phyloP scores from a whole-genome alignment of 2,888 invertebrate genomes.

The Micoletzkya japonica region DNA sequence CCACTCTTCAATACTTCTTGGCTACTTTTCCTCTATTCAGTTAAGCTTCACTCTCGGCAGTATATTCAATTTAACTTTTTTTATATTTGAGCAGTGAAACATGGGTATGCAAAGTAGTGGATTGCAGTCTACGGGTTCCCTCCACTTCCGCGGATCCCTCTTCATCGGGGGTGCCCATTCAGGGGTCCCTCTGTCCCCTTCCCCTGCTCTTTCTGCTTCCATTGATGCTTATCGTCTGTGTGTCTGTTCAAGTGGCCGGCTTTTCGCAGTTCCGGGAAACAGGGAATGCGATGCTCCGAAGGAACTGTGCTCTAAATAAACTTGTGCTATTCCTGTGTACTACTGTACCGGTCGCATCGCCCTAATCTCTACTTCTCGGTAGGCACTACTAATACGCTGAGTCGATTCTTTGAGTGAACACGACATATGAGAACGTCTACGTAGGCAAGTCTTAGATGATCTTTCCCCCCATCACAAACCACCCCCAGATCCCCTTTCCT shows the following conservation, averaged over 20 bases:
- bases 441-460: no score
- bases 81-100: slow-evolving; percentile 31
- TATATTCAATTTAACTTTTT: slow-evolving; percentile 27
- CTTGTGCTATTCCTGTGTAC: no score
- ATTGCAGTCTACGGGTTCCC: slow-evolving; percentile 41
- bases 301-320: no score
- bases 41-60: neutral
- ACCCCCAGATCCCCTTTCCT: no score
- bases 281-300: no score
- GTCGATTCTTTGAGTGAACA: no score
- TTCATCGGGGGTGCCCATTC: slow-evolving; percentile 37
- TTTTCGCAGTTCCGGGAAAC: slow-evolving; percentile 58
- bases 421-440: no score
- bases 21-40: neutral
- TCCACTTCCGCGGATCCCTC: slow-evolving; percentile 39
- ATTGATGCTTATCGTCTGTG: slow-evolving; percentile 60
- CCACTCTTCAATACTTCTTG: neutral
- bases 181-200: slow-evolving; percentile 51
- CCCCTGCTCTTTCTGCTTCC: slow-evolving; percentile 60
- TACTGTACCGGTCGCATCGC: no score
- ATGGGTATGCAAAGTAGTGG: slow-evolving; percentile 30
- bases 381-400: no score
- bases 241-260: slow-evolving; percentile 49
- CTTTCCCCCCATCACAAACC: no score
- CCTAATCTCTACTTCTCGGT: no score